phyloP scores from a whole-genome alignment of 2,888 invertebrate genomes.

The Minunthozetes semirufus region DNA sequence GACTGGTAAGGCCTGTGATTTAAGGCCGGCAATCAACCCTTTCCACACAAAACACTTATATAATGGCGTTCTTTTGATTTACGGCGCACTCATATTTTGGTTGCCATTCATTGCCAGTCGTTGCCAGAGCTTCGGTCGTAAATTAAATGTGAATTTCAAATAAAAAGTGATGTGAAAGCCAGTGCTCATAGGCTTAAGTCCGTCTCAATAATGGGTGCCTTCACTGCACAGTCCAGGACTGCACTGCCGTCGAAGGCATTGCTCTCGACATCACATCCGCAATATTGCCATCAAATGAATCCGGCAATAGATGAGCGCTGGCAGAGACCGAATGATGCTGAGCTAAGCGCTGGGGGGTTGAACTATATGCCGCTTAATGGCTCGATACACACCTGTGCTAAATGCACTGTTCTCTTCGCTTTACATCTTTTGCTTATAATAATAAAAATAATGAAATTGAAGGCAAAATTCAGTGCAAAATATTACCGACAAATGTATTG shows the following conservation, averaged over 20 bases:
- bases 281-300: conserved; percentile 25
- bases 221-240: not conserved
- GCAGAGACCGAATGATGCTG: conserved; percentile 24
- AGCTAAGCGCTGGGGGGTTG: conserved; percentile 26
- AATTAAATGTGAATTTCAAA: not conserved
- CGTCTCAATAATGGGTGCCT: conserved; percentile 29
- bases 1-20: conserved; percentile 6
- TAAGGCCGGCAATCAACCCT: conserved; percentile 29
- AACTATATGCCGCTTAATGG: conserved; percentile 28
- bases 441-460: conserved; percentile 23
- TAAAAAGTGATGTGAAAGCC: not conserved
- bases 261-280: conserved; percentile 32
- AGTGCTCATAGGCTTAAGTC: not conserved
- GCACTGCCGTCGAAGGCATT: not conserved
- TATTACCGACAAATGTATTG: conserved; percentile 21
- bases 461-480: not conserved
- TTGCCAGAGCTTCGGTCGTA: conserved; percentile 21
- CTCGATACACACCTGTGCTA: conserved; percentile 30
- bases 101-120: not conserved
- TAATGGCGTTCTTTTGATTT: conserved; percentile 29
- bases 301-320: conserved; percentile 23
- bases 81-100: conserved; percentile 12
- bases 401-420: not conserved
- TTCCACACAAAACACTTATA: conserved; percentile 26
- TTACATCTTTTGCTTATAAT: conserved; percentile 11